A percentile compares a stretch with the other conserved stretches of the same genome.
Conservation (phyloP, 2,797 vertebrate genomes). For the Glyptemys insculpta region DNA sequence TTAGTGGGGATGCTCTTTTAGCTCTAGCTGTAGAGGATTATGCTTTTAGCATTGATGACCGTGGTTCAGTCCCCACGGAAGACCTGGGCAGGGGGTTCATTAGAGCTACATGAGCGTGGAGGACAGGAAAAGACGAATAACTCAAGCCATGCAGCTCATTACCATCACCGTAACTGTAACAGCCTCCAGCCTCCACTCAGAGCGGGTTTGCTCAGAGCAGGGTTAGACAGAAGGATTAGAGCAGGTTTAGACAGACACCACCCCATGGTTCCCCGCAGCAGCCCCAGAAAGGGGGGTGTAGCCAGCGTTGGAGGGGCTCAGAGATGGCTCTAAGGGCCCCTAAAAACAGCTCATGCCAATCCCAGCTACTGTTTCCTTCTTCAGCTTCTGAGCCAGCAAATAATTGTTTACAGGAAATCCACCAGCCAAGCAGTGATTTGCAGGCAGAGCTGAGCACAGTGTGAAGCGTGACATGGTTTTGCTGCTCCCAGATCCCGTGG, state of each 20-base stretch:
- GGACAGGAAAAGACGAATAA: neutral
- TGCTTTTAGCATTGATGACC: neutral
- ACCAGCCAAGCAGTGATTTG: neutral
- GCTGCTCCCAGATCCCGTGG: neutral
- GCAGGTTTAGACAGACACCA: too few relatives aligned
- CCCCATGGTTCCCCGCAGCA: neutral
- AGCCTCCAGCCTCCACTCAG: neutral
- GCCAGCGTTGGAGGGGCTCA: neutral
- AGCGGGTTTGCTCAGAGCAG: neutral
- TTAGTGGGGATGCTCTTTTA: neutral
- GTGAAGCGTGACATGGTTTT: neutral
- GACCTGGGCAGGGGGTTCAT: neutral
- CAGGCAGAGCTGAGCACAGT: neutral
- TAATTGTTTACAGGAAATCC: neutral
- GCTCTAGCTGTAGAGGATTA: neutral
- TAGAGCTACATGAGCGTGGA: neutral
- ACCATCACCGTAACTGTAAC: neutral
- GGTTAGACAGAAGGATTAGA: too few relatives aligned
- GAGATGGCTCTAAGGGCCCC: neutral
- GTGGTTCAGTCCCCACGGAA: neutral
- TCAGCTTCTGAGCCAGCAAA: neutral
- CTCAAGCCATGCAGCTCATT: neutral
- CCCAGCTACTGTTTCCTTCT: neutral
- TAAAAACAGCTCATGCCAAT: neutral
- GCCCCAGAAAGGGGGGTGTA: neutral